Evolutionary conservation across 2,113 vertebrate species (phyloP).

Genomic region (Ceratotherium simum): DNA sequence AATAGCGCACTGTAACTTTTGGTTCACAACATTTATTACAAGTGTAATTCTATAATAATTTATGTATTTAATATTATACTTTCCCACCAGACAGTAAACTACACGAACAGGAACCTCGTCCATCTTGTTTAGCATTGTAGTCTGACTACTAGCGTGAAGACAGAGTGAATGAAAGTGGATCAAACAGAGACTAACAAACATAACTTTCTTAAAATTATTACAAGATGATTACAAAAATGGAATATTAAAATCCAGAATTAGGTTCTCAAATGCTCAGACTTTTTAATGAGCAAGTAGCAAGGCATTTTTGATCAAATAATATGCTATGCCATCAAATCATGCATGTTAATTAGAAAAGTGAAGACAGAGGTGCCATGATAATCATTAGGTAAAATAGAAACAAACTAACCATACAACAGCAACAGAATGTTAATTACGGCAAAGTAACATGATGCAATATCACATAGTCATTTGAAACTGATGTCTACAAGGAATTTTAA

Average conservation of each 20-base stretch:
- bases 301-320: not conserved
- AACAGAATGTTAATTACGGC: not conserved
- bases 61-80: not conserved
- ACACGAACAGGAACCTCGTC: not conserved
- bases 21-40: not conserved
- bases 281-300: not conserved
- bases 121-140: not conserved
- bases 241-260: conserved; percentile 6
- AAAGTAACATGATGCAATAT: not conserved
- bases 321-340: not conserved
- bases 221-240: not conserved
- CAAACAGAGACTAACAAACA: not conserved
- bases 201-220: not conserved
- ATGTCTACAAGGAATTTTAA: not conserved
- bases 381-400: not conserved
- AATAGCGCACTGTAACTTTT: not conserved
- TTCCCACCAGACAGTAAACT: not conserved
- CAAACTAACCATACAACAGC: not conserved
- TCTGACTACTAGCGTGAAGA: not conserved
- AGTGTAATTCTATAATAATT: not conserved
- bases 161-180: not conserved
- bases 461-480: not conserved
- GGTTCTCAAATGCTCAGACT: not conserved
- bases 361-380: not conserved
- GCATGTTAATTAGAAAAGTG: not conserved